A percentile compares a stretch with the other conserved stretches of the same genome.
phyloP scores from a whole-genome alignment of 2,888 invertebrate genomes.

The Sceliomorpha sp. region DNA sequence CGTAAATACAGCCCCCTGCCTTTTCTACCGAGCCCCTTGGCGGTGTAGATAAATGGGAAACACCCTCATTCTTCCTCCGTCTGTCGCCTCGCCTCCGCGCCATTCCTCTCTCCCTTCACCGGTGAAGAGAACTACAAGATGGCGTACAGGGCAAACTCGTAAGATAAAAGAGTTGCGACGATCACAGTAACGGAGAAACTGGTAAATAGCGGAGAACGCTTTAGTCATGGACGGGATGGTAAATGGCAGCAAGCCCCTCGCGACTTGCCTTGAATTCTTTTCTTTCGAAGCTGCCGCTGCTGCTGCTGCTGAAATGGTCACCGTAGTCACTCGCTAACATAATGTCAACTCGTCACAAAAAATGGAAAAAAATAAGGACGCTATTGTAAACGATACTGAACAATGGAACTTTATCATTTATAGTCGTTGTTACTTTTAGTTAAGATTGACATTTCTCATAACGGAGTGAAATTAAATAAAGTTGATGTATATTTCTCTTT shows the following conservation, averaged over 20 bases:
- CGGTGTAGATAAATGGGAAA: conserved; percentile 59
- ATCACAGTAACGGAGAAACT: conserved; percentile 48
- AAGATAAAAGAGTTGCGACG: conserved; percentile 62
- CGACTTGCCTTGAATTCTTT: conserved; percentile 18
- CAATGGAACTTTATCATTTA: too few relatives aligned
- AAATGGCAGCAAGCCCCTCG: conserved; percentile 58
- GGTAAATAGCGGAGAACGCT: conserved; percentile 62
- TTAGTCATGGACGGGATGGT: conserved; percentile 59
- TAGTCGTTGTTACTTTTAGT: background rate
- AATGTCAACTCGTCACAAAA: conserved; percentile 5
- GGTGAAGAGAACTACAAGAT: conserved; percentile 6
- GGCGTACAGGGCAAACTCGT: conserved; percentile 22
- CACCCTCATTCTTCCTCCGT: conserved; percentile 32
- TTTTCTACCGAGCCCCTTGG: conserved; percentile 11
- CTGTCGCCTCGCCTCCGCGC: conserved; percentile 29
- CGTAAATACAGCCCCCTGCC: conserved; percentile 8
- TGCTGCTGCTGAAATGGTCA: conserved; percentile 9
- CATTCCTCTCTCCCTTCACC: conserved; percentile 19
- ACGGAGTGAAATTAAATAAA: conserved; percentile 2
- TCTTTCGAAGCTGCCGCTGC: background rate
- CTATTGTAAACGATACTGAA: too few relatives aligned
- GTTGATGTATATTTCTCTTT: conserved; percentile 49
- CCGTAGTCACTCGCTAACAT: conserved; percentile 10
- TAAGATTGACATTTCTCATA: background rate
- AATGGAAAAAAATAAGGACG: background rate